Base-by-base conservation (phyloP, 53 echinoderm and acorn worm species). In the Apostichopus leukothele region DNA sequence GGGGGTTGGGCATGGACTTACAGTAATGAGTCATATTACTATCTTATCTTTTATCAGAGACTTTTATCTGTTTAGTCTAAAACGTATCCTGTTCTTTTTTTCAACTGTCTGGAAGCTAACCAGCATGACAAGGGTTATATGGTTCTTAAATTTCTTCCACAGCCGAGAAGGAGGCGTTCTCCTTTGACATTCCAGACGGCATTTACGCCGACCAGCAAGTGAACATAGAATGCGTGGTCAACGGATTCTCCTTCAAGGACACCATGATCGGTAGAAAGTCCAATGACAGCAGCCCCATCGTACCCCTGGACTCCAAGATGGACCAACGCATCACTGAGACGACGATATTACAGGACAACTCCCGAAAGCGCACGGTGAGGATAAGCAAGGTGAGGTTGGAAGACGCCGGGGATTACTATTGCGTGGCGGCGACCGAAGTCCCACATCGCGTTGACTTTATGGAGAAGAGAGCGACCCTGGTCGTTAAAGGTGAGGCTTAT, bases 171-270 rank as follows among this genome's bases (percentile, higher is more conserved):
- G 53, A 78, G 53, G 53, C 81, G 54, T 53, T 59, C 11, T 11
- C 20, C 5, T 81, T 81, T 19, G 16, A 13, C 1, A 22, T 81
- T 18, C 6, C 7, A 5, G 59, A 59, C 7, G 19, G 12, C 59
- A 81, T 57, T 22, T 81, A 54, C 23, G 7, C 54, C 18, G 51
- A 81, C 9, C 81, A 81, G 21, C 19, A 12, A 0, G 81, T 81
- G 6, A 81, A 0, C 16, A 81, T 81, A 59, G 81, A 81, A 21
- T 81, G 81, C 59, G 22, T 54, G 4, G 81, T 81, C 7, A 57
- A 81, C 12, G 59, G 81, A 3, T 81, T 81, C 59, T 81, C 55
- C 22, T 81, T 81, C 55, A 81, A 81, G 22, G 81, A 81, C 55
- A n/a, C 53, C 7, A 54, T 20, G 7, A 59, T 81, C 5, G 81